Percentiles rank a stretch among this genome's conserved stretches.
phyloP scores from a whole-genome alignment of 2,113 vertebrate species.

The Oreochromis niloticus region DNA sequence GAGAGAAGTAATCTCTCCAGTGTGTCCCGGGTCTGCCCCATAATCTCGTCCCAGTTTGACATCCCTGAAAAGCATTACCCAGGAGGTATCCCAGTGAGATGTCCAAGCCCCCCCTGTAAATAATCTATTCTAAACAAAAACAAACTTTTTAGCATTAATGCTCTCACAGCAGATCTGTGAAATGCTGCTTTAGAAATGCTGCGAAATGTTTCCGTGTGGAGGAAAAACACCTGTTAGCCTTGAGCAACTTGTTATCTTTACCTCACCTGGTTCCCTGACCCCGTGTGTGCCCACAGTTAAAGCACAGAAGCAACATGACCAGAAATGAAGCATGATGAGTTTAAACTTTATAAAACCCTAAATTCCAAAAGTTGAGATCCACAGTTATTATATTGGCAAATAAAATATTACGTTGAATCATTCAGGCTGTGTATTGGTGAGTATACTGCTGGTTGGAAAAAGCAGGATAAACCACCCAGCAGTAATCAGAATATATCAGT shows the following conservation, averaged over 20 bases:
- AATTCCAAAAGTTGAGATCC: background rate
- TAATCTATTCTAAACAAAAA: background rate
- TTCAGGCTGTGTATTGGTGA: background rate
- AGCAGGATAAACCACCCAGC: background rate
- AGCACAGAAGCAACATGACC: background rate
- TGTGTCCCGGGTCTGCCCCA: background rate
- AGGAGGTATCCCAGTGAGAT: background rate
- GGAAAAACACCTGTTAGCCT: too few species aligned
- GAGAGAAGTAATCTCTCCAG: background rate
- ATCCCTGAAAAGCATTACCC: background rate
- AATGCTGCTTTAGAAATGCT: too few species aligned
- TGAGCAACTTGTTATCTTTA: too few species aligned
- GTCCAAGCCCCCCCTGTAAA: background rate
- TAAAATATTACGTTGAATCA: background rate
- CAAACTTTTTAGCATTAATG: too few species aligned
- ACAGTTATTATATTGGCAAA: background rate
- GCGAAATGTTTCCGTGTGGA: too few species aligned
- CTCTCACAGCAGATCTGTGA: too few species aligned
- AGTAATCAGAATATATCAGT: background rate
- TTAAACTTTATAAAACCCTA: background rate
- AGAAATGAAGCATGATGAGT: background rate
- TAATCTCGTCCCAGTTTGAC: background rate
- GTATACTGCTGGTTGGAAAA: background rate
- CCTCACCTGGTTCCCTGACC: background rate
- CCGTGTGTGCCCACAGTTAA: background rate